phyloP scores from a whole-genome alignment of 2,797 vertebrate species.

The Syndactyla subalaris region DNA sequence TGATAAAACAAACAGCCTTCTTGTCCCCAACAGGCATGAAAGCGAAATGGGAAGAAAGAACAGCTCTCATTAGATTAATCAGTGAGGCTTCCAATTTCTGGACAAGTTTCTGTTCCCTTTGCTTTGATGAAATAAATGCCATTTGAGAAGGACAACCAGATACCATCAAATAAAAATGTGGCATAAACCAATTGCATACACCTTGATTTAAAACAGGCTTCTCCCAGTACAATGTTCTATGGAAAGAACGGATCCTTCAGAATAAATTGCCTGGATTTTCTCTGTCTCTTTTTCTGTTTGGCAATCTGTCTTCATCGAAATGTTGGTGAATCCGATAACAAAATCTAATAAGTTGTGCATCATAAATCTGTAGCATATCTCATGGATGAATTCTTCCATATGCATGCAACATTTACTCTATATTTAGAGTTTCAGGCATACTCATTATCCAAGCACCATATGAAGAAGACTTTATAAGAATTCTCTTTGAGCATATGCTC shows the following conservation, averaged over 20 bases:
- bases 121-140: conserved; percentile 67
- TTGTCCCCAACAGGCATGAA: conserved; percentile 68
- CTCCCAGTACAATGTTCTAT: neutral
- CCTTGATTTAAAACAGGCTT: conserved; percentile 47
- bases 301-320: conserved; percentile 66
- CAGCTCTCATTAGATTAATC: conserved; percentile 70
- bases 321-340: conserved; percentile 73
- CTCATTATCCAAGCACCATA: conserved; percentile 64
- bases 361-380: conserved; percentile 71
- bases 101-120: conserved; percentile 48
- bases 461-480: conserved; percentile 17
- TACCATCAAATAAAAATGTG: conserved; percentile 53
- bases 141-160: conserved; percentile 42
- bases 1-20: conserved; percentile 63
- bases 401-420: conserved; percentile 37
- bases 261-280: conserved; percentile 65
- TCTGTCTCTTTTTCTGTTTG: conserved; percentile 50
- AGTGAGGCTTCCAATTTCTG: conserved; percentile 52
- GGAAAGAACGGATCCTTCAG: conserved; percentile 51
- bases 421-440: conserved; percentile 63
- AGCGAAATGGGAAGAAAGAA: conserved; percentile 57
- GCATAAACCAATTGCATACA: conserved; percentile 20
- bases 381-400: conserved; percentile 69
- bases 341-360: conserved; percentile 76
- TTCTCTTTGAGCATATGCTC: neutral